Evolutionary conservation across 2,113 vertebrate species (phyloP).

Genomic region (Zapus hudsonius): DNA sequence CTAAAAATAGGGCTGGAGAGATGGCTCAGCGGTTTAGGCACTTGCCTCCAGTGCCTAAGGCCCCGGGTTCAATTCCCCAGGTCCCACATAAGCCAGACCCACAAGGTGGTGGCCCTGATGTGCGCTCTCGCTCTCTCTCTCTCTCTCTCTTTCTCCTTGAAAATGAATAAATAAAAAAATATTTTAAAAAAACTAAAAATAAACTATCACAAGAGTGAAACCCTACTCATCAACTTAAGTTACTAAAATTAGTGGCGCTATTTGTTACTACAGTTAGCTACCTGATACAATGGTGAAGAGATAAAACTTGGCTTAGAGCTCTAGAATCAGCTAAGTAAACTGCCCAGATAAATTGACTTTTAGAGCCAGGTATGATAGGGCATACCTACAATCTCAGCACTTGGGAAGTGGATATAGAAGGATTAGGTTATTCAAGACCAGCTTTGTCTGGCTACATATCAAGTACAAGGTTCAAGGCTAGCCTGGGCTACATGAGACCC

Average conservation of each 20-base stretch:
- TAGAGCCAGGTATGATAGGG: background rate
- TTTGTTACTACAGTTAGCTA: background rate
- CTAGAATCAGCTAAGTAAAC: background rate
- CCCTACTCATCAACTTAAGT: too few relatives aligned
- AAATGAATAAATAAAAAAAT: too few relatives aligned
- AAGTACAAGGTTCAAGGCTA: background rate
- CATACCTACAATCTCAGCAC: background rate
- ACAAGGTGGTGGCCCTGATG: too few relatives aligned
- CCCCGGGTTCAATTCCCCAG: too few relatives aligned
- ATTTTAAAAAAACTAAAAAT: conserved; percentile 40
- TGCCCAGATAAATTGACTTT: background rate
- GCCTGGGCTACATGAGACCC: background rate
- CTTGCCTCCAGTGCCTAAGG: too few relatives aligned
- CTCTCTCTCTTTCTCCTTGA: too few relatives aligned
- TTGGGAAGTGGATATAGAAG: background rate
- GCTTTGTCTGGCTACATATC: too few relatives aligned
- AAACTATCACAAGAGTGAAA: background rate
- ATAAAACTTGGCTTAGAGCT: background rate
- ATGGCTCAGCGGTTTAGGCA: too few relatives aligned
- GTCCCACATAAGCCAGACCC: too few relatives aligned
- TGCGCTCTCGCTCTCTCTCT: too few relatives aligned
- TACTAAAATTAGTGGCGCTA: background rate
- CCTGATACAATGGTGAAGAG: background rate
- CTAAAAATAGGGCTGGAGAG: too few relatives aligned
- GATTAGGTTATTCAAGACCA: too few relatives aligned